These are phyloP conservation scores for Bryconaethiops microstoma DNA, from an alignment of 2,797 vertebrate species.

Conservation along the genomic window DNA sequence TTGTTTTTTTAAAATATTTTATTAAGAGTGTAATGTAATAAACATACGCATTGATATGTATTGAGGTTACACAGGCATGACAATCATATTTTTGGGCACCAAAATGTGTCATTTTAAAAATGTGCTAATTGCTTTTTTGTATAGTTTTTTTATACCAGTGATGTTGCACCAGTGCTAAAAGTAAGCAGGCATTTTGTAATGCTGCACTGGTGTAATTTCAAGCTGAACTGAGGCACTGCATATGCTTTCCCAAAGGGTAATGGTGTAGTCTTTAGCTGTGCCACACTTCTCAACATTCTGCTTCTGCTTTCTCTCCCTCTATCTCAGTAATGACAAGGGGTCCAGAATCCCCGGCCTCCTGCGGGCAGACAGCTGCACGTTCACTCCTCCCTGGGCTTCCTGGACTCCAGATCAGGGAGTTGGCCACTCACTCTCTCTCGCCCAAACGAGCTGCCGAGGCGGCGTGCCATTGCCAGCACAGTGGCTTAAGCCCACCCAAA, in stretches of 20 bases:
- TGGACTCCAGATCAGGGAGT: slow-evolving; percentile 58
- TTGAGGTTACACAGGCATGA: neutral
- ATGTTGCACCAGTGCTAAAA: neutral
- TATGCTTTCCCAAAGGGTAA: slow-evolving; percentile 37
- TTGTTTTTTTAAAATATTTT: no score
- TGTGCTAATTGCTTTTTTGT: neutral
- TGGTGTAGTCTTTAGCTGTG: slow-evolving; percentile 64
- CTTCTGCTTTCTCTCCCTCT: slow-evolving; percentile 57
- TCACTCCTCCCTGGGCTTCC: slow-evolving; percentile 68
- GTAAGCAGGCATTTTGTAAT: neutral
- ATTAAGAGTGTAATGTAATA: neutral
- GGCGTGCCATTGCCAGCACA: slow-evolving; percentile 74
- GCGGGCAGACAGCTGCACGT: slow-evolving; percentile 75
- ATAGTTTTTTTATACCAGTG: neutral
- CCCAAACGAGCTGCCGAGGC: slow-evolving; percentile 71
- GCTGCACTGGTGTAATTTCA: neutral
- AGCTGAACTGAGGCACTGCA: slow-evolving; percentile 18
- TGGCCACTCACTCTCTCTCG: slow-evolving; percentile 67
- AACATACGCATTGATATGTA: neutral
- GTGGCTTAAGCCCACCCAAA: slow-evolving; percentile 76
- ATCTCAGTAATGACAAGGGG: slow-evolving; percentile 79
- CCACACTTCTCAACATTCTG: slow-evolving; percentile 68
- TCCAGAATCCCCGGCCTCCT: slow-evolving; percentile 70
- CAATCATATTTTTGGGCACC: neutral
- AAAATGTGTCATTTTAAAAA: neutral